A percentile compares a stretch with the other conserved stretches of the same genome.
These are phyloP conservation scores for Dasypogon diadema DNA, from an alignment of 2,888 invertebrate species.

Conservation along the genomic window DNA sequence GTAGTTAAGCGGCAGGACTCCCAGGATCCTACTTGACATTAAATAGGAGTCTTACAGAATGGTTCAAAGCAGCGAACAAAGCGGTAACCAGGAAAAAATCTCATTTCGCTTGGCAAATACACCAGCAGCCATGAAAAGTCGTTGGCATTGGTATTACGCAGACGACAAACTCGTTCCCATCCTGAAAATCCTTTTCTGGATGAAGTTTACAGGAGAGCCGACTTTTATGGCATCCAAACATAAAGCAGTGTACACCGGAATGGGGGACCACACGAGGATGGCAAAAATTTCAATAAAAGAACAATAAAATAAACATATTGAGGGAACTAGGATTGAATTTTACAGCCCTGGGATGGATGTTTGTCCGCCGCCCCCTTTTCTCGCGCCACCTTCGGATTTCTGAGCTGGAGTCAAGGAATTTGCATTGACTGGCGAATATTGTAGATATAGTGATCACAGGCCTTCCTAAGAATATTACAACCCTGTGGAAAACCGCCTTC, in stretches of 20 bases:
- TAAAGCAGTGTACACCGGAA: not conserved
- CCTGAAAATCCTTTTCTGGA: slow-evolving; percentile 25
- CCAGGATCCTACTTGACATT: not conserved
- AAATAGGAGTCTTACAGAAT: slow-evolving; percentile 5
- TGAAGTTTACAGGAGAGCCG: not conserved
- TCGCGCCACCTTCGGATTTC: not conserved
- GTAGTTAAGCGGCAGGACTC: not conserved
- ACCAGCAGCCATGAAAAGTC: slow-evolving; percentile 12
- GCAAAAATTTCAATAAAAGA: slow-evolving; percentile 42
- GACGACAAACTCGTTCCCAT: not conserved
- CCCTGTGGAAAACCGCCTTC: not conserved
- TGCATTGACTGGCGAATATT: not conserved
- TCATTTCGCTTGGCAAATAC: slow-evolving; percentile 45
- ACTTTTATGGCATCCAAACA: slow-evolving; percentile 36
- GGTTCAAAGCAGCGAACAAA: not conserved
- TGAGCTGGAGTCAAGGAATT: not conserved
- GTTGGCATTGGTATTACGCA: not conserved
- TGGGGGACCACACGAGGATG: not conserved
- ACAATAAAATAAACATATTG: slow-evolving; percentile 51
- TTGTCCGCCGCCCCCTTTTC: slow-evolving; percentile 1
- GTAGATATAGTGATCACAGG: slow-evolving; percentile 15
- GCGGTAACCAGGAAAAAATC: slow-evolving; percentile 47
- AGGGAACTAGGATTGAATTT: slow-evolving; percentile 49
- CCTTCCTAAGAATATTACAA: not conserved
- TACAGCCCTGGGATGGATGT: slow-evolving; percentile 19